Evolutionary conservation across 2,888 invertebrate species (phyloP), one percentile per base, ranked within the genome.

Genomic region (Andrena minutula): DNA sequence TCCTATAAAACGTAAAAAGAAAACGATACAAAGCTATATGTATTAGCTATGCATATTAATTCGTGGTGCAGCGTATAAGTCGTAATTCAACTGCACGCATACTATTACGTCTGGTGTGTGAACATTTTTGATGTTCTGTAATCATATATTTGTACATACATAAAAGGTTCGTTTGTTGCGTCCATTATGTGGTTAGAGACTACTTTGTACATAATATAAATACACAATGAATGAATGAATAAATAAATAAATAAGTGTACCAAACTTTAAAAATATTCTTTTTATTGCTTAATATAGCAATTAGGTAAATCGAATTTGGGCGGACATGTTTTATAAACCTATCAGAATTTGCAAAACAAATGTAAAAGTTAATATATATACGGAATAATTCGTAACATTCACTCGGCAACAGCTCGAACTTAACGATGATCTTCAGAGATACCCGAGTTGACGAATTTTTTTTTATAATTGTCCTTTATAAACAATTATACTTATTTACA

Each of bases 151-250:
- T 92, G 92, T 92, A 92, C 90, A 92, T 92, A 92, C 88, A 74
- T 41, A 41, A 41, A 41, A 41, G 75, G 87, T 90, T 91, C 89
- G 89, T 91, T 90, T 89, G 91, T 91, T 89, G 89, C 91, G 89
- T 90, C 92, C 91, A 88, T 84, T 85, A 85, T 90, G 89, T 84
- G 86, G 86, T 89, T 89, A 89, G 87, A 87, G 87, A 90, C 86
- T 90, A 91, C 90, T 92, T 92, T 92, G 91, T 92, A 92, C 89
- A 92, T 92, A 92, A 89, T 91, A 92, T 92, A 92, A 90, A 92
- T 92, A 92, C 60, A 81, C 47, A 23, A 80, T 72, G 60, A 82
- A 84, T 79, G 51, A 77, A 80, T 79, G 90, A 88, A 90, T 88
- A 88, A 91, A 92, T 90, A 90, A 90, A 91, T 91, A 91, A 87